Conservation (phyloP, 2,888 invertebrate genomes). For the Mycalesis mineus region DNA sequence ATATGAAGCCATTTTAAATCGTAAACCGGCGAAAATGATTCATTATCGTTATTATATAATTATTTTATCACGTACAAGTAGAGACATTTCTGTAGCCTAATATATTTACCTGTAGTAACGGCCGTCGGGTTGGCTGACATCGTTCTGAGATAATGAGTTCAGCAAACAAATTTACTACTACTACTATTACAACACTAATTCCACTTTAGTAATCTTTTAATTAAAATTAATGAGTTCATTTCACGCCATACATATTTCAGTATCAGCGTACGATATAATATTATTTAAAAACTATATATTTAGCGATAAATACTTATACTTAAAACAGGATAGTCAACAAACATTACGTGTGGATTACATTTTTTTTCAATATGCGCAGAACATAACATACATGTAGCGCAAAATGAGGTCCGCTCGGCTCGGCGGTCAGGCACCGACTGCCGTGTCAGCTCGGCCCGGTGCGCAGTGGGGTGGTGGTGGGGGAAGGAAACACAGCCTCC, state of each 20-base stretch:
- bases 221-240: not conserved
- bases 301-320: not conserved
- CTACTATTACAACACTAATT: constrained; percentile 28
- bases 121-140: constrained; percentile 58
- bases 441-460: constrained; percentile 27
- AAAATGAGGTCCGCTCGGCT: constrained; percentile 27
- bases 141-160: constrained; percentile 25
- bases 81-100: not conserved
- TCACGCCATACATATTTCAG: not conserved
- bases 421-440: constrained; percentile 51
- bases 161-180: constrained; percentile 33
- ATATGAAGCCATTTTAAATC: no score
- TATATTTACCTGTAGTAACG: constrained; percentile 35
- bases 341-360: constrained; percentile 1
- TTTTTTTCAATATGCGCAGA: constrained; percentile 13
- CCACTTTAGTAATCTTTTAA: constrained; percentile 6
- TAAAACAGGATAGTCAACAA: not conserved
- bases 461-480: constrained; percentile 37
- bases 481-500: constrained; percentile 66
- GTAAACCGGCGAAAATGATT: not conserved
- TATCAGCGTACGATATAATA: not conserved
- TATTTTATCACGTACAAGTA: not conserved
- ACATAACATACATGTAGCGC: constrained; percentile 21
- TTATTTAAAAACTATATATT: not conserved
- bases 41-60: not conserved